Conservation (phyloP, 2,113 vertebrate species). For the Paedocypris sp. region DNA sequence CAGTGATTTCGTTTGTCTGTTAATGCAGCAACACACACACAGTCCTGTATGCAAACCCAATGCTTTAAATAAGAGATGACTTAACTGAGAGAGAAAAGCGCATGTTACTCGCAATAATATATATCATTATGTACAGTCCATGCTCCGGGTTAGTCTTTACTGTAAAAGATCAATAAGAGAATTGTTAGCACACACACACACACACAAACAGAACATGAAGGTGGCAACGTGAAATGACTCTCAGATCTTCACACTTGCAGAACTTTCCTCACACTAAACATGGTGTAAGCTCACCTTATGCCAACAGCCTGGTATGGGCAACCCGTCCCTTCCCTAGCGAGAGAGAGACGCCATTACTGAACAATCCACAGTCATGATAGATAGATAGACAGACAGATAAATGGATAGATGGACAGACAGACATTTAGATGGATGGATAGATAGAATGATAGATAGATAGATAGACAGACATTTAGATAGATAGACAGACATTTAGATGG, state of each 20-base stretch:
- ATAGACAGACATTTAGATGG: too few species aligned
- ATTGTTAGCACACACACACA: constrained; percentile 16
- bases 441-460: too few species aligned
- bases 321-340: constrained; percentile 80
- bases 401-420: neutral
- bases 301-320: constrained; percentile 92
- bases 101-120: constrained; percentile 68
- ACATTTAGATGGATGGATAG: too few species aligned
- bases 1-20: constrained; percentile 18
- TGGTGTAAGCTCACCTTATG: constrained; percentile 77
- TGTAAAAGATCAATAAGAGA: constrained; percentile 61
- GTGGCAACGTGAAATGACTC: neutral
- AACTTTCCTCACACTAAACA: neutral
- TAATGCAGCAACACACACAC: constrained; percentile 20
- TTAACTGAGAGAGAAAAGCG: constrained; percentile 57
- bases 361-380: neutral
- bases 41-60: constrained; percentile 55
- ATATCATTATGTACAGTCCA: constrained; percentile 76
- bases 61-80: constrained; percentile 82
- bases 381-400: neutral
- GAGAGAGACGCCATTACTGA: constrained; percentile 20
- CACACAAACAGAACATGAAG: neutral
- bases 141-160: constrained; percentile 76
- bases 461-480: too few species aligned
- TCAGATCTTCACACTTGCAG: neutral